Base-by-base conservation (phyloP, 2,888 invertebrate genomes). In the Rotaria sp. region DNA sequence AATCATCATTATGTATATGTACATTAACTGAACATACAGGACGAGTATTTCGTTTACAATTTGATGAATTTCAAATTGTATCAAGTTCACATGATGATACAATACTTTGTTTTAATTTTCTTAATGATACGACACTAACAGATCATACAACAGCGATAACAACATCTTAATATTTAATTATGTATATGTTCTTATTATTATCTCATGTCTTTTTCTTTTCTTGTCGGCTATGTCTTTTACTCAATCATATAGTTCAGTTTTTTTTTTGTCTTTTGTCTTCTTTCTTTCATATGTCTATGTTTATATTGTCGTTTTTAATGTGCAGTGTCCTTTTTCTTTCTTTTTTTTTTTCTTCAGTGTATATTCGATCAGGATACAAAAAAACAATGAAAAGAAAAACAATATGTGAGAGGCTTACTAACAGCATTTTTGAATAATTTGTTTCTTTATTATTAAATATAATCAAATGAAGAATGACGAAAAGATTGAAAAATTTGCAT, bases 41-140 rank as follows among this genome's bases (percentile, higher is more conserved):
- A 85, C 94, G 99, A 88, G 99, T 99, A 89, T 99, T 99, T 93
- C 94, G 99, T 90, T 94, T 99, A 88, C 99, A 99, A 92, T 99
- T 99, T 92, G 99, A 99, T 93, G 99, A 99, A 93, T 99, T 99
- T 93, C 99, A 99, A 93, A 99, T 99, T 89, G 98, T 99, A 85
- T 96, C 96, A 91, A 96, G 96, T 88, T 98, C 98, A 26, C 99
- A 99, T 92, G 99, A 99, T 93, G 99, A 99, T 93, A 99, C 99
- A 30, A 99, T 99, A 91, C 94, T 99, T 86, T 97, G 99, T 92
- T 99, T 99, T 99, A 98, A 99, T 93, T 99, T 99, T 93, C 67
- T 67, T 21, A 67, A 67, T 35, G 67, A 67, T 67, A 38, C 67
- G 38, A 35, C 67, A 15, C 18, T 67, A 18, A 35, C 35, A 35